Evolutionary conservation across 2,797 vertebrate genomes (phyloP).

Genomic region (Rhincodon typus): DNA sequence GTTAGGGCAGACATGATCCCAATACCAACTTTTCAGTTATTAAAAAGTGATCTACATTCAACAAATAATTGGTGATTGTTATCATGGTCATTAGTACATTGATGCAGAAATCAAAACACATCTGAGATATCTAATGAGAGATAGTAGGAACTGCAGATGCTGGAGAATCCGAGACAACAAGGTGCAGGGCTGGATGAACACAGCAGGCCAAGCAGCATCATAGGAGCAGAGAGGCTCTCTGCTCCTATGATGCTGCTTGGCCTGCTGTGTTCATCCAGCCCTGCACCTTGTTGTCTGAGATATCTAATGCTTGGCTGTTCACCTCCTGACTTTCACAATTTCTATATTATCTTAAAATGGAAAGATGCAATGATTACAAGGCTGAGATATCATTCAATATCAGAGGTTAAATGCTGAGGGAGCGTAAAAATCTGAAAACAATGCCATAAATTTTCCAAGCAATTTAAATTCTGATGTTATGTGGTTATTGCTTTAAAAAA

Average conservation of each 20-base stretch:
- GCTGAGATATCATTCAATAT: not conserved
- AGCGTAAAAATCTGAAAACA: not conserved
- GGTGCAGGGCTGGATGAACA: too few species aligned
- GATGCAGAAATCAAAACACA: not conserved
- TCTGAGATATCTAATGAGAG: not conserved
- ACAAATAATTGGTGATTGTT: not conserved
- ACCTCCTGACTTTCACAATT: not conserved
- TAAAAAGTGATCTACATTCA: not conserved
- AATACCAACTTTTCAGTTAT: not conserved
- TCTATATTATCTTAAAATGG: not conserved
- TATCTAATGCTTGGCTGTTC: not conserved
- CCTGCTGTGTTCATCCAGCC: too few species aligned
- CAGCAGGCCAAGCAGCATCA: too few species aligned
- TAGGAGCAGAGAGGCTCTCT: too few species aligned
- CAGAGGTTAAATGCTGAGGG: too few species aligned
- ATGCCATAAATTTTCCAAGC: not conserved
- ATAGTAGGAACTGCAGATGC: too few species aligned
- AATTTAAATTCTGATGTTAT: not conserved
- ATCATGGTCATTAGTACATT: not conserved
- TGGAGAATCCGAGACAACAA: too few species aligned
- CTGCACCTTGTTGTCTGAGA: too few species aligned
- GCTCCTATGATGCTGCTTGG: too few species aligned
- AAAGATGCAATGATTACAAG: not conserved
- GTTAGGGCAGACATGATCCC: not conserved
- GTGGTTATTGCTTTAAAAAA: not conserved